Base-by-base conservation (phyloP, 2,797 vertebrate genomes). In the Sebastes dallii region DNA sequence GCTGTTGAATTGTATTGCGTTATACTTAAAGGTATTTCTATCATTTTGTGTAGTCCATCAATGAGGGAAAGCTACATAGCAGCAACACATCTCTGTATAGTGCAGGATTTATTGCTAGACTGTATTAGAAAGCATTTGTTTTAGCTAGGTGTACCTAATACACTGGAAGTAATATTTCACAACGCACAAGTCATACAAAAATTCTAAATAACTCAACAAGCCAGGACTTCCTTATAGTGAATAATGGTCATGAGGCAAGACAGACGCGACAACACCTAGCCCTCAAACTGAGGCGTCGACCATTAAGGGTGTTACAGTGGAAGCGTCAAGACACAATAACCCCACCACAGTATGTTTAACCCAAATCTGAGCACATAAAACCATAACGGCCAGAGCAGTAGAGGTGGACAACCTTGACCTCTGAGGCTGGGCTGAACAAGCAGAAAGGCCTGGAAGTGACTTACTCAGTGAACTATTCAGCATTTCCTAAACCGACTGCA, bases 381-480 rank as follows among this genome's bases (percentile, higher is more conserved):
- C 32, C 34, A 55, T 3, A 67, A 10, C 2, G 61, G 34, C 12
- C 30, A 76, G 50, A 75, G 56, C 81, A 70, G 75, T 71, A 81
- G 78, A 76, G 22, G 22, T 36, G 80, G 10, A 81, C 71, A 82
- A 77, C 74, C 81, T 87, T 82, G n/a, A 81, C 56, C 87, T 56
- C 59, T 30, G 82, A 90, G 72, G 83, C 87, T 86, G 78, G 25
- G 69, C 85, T 77, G 73, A 91, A 94, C 88, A 88, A 82, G 75
- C 84, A 83, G 92, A 94, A 91, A 39, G 77, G 71, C 66, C 93
- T 91, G 89, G 93, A 95, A 92, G 86, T 75, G 81, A 90, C 89
- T 85, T 80, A 74, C 75, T 72, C 80, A 70, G 75, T 76, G 78
- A 86, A 86, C 85, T 56, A 82, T 55, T 92, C 87, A 90, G 84